Evolutionary conservation across 2,888 invertebrate species (phyloP).

Genomic region (Caenorhabditis imperialis): DNA sequence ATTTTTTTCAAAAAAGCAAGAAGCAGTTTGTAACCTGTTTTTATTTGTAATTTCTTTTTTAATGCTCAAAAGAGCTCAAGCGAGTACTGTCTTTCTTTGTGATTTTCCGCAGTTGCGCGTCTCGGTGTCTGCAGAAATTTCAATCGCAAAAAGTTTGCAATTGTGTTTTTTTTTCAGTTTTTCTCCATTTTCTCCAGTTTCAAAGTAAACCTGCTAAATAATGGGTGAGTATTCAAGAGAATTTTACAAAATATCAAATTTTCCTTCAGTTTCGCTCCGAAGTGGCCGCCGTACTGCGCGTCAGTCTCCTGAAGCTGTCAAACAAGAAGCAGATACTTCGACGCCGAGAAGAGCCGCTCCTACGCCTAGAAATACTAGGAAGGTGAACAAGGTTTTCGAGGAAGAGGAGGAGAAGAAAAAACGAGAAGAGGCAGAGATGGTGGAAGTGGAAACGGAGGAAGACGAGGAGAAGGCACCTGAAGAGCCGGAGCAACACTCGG

Average conservation of each 20-base stretch:
- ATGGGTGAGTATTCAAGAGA: conserved; percentile 23
- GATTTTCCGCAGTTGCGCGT: neutral
- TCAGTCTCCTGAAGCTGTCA: conserved; percentile 13
- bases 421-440: neutral
- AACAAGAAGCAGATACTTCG: neutral
- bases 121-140: neutral
- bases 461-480: no score
- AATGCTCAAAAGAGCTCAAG: no score
- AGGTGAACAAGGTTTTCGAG: neutral
- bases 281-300: conserved; percentile 27
- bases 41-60: no score
- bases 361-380: neutral
- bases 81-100: no score
- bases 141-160: neutral
- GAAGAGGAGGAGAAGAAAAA: neutral
- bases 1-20: no score
- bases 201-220: no score
- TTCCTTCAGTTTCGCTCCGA: conserved; percentile 21
- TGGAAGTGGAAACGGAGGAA: neutral
- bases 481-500: no score
- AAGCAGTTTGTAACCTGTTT: no score
- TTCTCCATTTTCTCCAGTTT: neutral
- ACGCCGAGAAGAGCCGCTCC: conserved; percentile 1
- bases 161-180: neutral
- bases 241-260: neutral